phyloP scores from a whole-genome alignment of 2,113 vertebrate species.

The Oreochromis tanganicae region DNA sequence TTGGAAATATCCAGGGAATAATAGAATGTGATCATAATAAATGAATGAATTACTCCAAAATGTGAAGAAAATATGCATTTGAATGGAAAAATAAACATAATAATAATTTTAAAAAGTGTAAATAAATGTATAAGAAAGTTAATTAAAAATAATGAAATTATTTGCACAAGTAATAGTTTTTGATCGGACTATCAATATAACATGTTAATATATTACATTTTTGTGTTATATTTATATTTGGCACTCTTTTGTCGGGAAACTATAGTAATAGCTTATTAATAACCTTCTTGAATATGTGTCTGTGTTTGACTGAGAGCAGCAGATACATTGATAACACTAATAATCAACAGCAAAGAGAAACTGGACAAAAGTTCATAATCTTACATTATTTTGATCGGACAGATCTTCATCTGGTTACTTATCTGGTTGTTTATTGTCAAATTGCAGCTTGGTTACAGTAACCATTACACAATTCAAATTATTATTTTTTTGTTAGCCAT shows the following conservation, averaged over 20 bases:
- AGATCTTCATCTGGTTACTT: neutral
- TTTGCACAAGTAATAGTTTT: neutral
- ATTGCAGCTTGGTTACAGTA: neutral
- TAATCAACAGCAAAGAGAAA: neutral
- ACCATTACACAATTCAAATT: neutral
- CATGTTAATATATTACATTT: neutral
- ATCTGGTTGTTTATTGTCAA: neutral
- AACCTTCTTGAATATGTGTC: neutral
- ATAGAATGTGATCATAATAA: neutral
- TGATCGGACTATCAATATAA: neutral
- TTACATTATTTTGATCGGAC: neutral
- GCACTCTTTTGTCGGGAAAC: neutral
- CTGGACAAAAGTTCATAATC: neutral
- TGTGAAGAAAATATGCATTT: neutral
- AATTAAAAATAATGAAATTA: neutral
- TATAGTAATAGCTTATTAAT: neutral
- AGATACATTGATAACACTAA: neutral
- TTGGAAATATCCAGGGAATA: too few relatives aligned
- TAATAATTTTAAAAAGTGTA: neutral
- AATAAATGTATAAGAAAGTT: neutral
- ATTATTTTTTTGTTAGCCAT: neutral
- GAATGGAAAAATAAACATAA: neutral
- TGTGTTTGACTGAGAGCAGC: neutral
- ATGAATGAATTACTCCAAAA: neutral
- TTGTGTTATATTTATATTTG: neutral